Conservation (phyloP, 1,140 invertebrate genomes). For the Melanaphis sacchari region DNA sequence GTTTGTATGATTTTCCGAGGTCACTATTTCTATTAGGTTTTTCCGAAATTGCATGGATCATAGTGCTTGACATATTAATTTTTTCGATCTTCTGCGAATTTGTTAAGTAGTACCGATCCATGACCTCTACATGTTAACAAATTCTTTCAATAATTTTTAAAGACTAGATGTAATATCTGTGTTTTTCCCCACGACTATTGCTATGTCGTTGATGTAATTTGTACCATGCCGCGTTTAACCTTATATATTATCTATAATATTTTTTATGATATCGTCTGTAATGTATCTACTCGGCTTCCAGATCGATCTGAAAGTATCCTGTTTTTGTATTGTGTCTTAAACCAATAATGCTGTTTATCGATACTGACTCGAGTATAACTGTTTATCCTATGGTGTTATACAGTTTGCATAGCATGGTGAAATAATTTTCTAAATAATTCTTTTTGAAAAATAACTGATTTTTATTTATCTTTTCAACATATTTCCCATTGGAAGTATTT, state of each 20-base stretch:
- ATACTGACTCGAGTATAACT: background rate
- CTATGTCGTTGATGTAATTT: background rate
- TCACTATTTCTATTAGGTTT: background rate
- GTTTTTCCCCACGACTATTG: background rate
- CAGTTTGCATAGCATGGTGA: background rate
- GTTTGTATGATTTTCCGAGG: no score
- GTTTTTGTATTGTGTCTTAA: background rate
- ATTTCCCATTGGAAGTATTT: no score
- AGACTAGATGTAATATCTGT: background rate
- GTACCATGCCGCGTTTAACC: background rate
- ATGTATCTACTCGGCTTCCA: background rate
- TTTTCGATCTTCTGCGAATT: background rate
- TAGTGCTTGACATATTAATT: background rate
- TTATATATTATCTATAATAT: background rate
- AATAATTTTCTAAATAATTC: background rate
- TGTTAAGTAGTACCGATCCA: background rate
- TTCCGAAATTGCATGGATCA: background rate
- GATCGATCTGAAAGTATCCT: background rate
- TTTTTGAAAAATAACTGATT: background rate
- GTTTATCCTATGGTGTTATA: background rate
- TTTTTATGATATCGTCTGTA: background rate
- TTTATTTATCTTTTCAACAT: no score
- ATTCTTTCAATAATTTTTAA: background rate
- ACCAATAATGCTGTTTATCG: background rate
- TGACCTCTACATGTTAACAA: background rate